Evolutionary conservation across 2,797 vertebrate genomes (phyloP).

Genomic region (Hippocampus kuda): DNA sequence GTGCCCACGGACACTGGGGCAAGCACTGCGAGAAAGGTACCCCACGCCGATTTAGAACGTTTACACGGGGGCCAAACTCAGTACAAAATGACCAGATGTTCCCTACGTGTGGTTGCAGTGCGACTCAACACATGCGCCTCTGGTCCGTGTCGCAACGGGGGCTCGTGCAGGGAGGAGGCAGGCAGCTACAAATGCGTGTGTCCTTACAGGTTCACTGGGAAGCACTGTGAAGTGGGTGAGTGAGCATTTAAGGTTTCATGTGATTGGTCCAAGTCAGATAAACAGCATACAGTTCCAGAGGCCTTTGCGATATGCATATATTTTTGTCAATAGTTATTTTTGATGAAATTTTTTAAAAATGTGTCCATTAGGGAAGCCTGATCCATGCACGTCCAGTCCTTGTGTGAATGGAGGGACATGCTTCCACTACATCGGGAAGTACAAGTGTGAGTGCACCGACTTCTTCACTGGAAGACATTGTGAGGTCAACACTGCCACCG

Average conservation of each 20-base stretch:
- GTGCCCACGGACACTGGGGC: conserved; percentile 82
- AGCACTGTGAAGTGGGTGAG: conserved; percentile 94
- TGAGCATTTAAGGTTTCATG: conserved; percentile 9
- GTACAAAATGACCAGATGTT: not conserved
- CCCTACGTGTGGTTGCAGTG: conserved; percentile 65
- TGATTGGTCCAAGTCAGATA: too few species aligned
- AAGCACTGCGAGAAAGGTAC: conserved; percentile 90
- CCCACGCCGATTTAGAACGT: not conserved
- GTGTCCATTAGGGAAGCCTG: conserved; percentile 79
- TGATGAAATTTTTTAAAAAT: not conserved
- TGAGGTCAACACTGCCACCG: conserved; percentile 64
- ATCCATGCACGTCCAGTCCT: conserved; percentile 88
- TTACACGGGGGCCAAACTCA: not conserved
- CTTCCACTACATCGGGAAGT: conserved; percentile 98
- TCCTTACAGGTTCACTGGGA: conserved; percentile 89
- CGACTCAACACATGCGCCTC: conserved; percentile 84
- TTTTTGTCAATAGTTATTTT: not conserved
- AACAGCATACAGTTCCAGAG: too few species aligned
- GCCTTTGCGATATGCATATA: too few species aligned
- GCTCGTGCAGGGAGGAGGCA: conserved; percentile 82
- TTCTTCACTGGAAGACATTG: conserved; percentile 83
- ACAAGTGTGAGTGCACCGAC: conserved; percentile 89
- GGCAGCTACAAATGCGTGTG: conserved; percentile 84
- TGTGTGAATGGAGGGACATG: conserved; percentile 93
- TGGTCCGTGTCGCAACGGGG: conserved; percentile 86